A percentile compares a stretch with the other conserved stretches of the same genome.
Conservation (phyloP, 2,113 vertebrate species). For the Saimiri boliviensis region DNA sequence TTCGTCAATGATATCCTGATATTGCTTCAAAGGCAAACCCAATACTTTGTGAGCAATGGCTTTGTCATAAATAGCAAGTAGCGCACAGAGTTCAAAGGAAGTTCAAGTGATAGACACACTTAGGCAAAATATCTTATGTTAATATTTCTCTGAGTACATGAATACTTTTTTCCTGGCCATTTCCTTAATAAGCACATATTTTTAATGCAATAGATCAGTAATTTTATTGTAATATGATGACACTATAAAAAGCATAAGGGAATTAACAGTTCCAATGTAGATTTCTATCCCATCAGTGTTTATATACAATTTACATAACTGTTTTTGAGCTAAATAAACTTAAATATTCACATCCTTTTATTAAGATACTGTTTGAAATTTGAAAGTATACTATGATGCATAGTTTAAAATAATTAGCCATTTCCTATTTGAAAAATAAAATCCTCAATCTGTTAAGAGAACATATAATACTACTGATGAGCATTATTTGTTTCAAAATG, state of each 20-base stretch:
- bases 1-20: constrained; percentile 79
- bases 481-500: neutral
- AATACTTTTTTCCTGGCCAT: constrained; percentile 31
- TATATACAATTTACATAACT: neutral
- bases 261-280: neutral
- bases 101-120: constrained; percentile 77
- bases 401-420: neutral
- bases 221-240: constrained; percentile 30
- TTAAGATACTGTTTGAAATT: constrained; percentile 32
- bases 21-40: constrained; percentile 80
- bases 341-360: neutral
- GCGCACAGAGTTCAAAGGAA: constrained; percentile 79
- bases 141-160: constrained; percentile 26
- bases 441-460: neutral
- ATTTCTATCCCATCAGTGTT: constrained; percentile 1
- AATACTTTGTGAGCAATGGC: constrained; percentile 74
- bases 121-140: constrained; percentile 2
- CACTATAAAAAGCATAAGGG: neutral
- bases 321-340: neutral
- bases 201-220: constrained; percentile 9
- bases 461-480: neutral
- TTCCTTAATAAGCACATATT: constrained; percentile 24
- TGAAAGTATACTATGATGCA: neutral
- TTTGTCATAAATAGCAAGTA: constrained; percentile 77
- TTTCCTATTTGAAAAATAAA: constrained; percentile 27